Evolutionary conservation across 2,888 invertebrate species (phyloP), one percentile per base, ranked within the genome.

Genomic region (Rhogogaster chlorosoma): DNA sequence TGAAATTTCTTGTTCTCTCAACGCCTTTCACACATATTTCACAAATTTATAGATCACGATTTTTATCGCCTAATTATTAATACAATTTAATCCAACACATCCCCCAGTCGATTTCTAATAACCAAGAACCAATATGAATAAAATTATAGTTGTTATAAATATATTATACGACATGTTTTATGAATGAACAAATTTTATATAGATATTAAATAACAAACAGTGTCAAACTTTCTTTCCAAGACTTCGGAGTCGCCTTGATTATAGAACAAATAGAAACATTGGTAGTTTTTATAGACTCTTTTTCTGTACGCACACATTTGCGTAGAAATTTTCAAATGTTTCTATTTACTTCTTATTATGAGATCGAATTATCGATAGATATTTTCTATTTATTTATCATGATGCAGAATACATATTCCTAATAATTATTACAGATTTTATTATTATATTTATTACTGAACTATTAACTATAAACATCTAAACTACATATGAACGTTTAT

Each of bases 301-400:
- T 53, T 57, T 78, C 18, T n/a, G 7, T 78, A 32, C 32, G 78
- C 53, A 80, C 36, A 57, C 0, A 38, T 9, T 36, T 32, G 80
- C 12, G 38, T 80, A 80, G 22, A 80, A 9, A 26, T 80, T 38
- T 36, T 57, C 61, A 75, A 71, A 71, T 71, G 10, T 36, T n/a
- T 49, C 12, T 75, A 49, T 29, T 53, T 22, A 29, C 42, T 73
- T 32, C 26, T 32, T 49, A 77, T 77, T 77, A 49, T 53, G 29
- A 10, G 18, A 77, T 32, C 7, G 38, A 38, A 61, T 64, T 57
- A 38, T 38, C 26, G 80, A 61, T 64, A 80, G 38, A 61, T 38
- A 64, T 22, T 80, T 61, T 67, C n/a, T 83, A 67, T 70, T 83
- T 83, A 83, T 83, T 45, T 83, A 18, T 45, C 70, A 67, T 83